Conservation (phyloP, 2,113 vertebrate species). For the Ammodytes dubius region DNA sequence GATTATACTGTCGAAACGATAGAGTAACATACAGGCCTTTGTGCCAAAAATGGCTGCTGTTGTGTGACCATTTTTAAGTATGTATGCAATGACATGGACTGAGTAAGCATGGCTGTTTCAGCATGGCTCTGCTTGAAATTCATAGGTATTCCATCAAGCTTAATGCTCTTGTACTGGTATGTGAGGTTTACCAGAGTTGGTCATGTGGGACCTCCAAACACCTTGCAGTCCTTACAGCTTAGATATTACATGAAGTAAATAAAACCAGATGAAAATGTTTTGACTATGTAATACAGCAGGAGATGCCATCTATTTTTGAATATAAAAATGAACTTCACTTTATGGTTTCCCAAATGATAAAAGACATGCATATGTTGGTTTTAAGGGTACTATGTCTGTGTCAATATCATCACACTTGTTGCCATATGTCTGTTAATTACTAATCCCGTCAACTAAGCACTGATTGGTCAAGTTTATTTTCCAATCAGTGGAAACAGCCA, state of each 20-base stretch:
- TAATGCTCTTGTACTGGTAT: neutral
- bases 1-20: slow-evolving; percentile 3
- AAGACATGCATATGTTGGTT: too few species aligned
- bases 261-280: neutral
- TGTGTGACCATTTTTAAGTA: neutral
- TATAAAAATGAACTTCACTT: too few species aligned
- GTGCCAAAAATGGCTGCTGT: neutral
- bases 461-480: neutral
- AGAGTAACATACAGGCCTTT: slow-evolving; percentile 28
- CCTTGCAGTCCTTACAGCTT: neutral
- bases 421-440: too few species aligned
- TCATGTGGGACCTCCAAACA: neutral
- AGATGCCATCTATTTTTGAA: too few species aligned
- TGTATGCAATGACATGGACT: neutral
- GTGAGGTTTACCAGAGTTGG: neutral
- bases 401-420: too few species aligned
- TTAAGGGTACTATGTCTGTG: too few species aligned
- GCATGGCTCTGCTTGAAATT: slow-evolving; percentile 30
- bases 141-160: slow-evolving; percentile 26
- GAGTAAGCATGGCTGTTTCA: slow-evolving; percentile 11
- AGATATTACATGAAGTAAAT: neutral
- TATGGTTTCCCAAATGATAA: too few species aligned
- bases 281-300: too few species aligned
- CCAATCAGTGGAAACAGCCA: neutral
- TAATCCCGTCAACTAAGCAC: neutral